These are phyloP conservation scores for Proisotoma minuta DNA, from an alignment of 2,888 invertebrate genomes.

Conservation along the genomic window DNA sequence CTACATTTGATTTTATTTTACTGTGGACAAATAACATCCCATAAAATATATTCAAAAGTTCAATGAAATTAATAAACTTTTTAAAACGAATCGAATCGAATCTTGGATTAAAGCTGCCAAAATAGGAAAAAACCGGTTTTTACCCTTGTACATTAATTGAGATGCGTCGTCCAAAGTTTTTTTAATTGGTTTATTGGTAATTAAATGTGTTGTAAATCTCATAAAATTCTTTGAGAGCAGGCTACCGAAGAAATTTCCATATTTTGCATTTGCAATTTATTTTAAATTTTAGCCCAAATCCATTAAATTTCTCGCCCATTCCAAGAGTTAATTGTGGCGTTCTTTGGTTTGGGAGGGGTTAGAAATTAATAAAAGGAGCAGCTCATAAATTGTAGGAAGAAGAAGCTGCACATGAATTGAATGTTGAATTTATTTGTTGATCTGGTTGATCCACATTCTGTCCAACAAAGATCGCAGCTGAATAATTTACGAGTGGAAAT, in stretches of 20 bases:
- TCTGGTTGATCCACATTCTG: constrained; percentile 6
- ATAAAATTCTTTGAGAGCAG: background rate
- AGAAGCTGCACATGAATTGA: constrained; percentile 2
- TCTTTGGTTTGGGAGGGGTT: no score
- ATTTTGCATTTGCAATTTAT: no score
- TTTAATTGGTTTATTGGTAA: constrained; percentile 2
- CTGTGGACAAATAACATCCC: no score
- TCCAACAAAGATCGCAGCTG: background rate
- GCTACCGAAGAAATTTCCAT: background rate
- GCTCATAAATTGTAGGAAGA: background rate
- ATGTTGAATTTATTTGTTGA: background rate
- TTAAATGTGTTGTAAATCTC: background rate
- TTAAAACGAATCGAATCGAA: no score
- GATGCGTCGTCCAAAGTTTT: background rate
- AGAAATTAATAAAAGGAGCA: background rate
- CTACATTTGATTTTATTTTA: no score
- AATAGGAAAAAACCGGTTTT: background rate
- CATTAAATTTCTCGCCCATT: no score
- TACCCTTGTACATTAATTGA: background rate
- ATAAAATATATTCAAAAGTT: no score
- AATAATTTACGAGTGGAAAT: constrained; percentile 1
- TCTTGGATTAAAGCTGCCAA: background rate
- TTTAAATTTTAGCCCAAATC: no score
- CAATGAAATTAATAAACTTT: no score
- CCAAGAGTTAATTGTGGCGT: no score